Conservation (phyloP, 2,113 vertebrate species). For the Sebastes fasciatus region DNA sequence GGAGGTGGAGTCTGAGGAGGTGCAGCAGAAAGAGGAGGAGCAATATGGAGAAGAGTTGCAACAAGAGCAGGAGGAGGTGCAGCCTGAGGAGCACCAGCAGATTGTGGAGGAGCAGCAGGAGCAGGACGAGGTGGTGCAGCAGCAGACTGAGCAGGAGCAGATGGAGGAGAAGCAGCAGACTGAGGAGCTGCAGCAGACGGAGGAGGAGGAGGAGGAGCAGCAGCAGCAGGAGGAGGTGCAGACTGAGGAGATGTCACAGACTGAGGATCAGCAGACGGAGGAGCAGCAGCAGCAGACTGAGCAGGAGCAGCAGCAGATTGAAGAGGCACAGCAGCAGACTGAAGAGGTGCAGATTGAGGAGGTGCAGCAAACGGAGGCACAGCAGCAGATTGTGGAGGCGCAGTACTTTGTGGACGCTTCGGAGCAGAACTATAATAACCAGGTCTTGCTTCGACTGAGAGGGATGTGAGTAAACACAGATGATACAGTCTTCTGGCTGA, state of each 20-base stretch:
- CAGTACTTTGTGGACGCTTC: slow-evolving; percentile 63
- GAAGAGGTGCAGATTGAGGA: slow-evolving; percentile 32
- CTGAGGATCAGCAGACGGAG: slow-evolving; percentile 1
- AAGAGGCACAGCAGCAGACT: slow-evolving; percentile 2
- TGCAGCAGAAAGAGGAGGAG: not conserved
- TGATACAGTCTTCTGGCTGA: not conserved
- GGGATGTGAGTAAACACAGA: slow-evolving; percentile 76
- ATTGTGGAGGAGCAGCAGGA: not conserved
- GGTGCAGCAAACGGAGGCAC: slow-evolving; percentile 1
- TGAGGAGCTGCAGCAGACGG: not conserved
- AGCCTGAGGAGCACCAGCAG: not conserved
- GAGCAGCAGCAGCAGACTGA: slow-evolving; percentile 17
- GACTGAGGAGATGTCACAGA: slow-evolving; percentile 1
- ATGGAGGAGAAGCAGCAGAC: not conserved
- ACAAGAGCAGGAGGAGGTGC: not conserved
- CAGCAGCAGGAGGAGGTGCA: slow-evolving; percentile 17
- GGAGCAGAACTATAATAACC: slow-evolving; percentile 72
- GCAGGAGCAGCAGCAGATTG: slow-evolving; percentile 12
- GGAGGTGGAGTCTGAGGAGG: slow-evolving; percentile 20
- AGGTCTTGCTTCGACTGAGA: slow-evolving; percentile 75
- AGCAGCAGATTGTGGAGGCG: slow-evolving; percentile 28
- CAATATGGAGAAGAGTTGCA: slow-evolving; percentile 1
- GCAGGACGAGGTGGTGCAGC: not conserved
- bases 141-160: not conserved
- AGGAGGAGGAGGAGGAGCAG: slow-evolving; percentile 23